phyloP scores from a whole-genome alignment of 1,140 invertebrate species.

The Pogonus chalceus region DNA sequence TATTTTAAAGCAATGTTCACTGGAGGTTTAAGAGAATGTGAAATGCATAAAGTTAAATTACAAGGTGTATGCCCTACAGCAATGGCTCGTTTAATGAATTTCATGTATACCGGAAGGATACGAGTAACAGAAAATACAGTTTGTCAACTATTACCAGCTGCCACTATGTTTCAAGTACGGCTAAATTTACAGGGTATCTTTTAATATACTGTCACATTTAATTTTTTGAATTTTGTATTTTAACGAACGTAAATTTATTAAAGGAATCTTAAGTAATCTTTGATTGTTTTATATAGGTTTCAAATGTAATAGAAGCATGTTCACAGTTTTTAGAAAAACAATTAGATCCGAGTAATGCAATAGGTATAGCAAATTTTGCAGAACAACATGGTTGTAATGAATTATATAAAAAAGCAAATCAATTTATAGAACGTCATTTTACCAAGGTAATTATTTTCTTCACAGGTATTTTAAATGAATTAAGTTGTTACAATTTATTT shows the following conservation, averaged over 20 bases:
- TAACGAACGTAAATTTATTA: no score
- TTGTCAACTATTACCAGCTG: conserved; percentile 79
- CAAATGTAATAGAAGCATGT: conserved; percentile 83
- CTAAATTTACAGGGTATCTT: conserved; percentile 18
- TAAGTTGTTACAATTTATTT: conserved; percentile 1
- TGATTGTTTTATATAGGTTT: conserved; percentile 47
- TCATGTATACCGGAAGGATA: conserved; percentile 86
- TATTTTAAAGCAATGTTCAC: conserved; percentile 96
- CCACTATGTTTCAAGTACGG: conserved; percentile 84
- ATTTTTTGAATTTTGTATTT: conserved; percentile 7
- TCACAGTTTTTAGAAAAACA: conserved; percentile 83
- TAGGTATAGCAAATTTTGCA: conserved; percentile 85
- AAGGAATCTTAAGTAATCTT: background rate
- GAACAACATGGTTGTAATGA: conserved; percentile 81
- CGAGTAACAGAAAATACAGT: conserved; percentile 83
- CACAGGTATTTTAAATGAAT: conserved; percentile 9
- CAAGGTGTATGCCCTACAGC: conserved; percentile 81
- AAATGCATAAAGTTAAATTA: conserved; percentile 73
- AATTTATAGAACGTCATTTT: conserved; percentile 85
- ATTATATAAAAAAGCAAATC: conserved; percentile 73
- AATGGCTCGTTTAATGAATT: conserved; percentile 73
- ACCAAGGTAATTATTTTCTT: conserved; percentile 48
- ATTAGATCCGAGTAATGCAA: conserved; percentile 85
- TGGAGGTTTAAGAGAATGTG: conserved; percentile 73
- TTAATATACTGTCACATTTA: background rate